Evolutionary conservation across 2,888 invertebrate species (phyloP).

Genomic region (Phanerotoma sp.): DNA sequence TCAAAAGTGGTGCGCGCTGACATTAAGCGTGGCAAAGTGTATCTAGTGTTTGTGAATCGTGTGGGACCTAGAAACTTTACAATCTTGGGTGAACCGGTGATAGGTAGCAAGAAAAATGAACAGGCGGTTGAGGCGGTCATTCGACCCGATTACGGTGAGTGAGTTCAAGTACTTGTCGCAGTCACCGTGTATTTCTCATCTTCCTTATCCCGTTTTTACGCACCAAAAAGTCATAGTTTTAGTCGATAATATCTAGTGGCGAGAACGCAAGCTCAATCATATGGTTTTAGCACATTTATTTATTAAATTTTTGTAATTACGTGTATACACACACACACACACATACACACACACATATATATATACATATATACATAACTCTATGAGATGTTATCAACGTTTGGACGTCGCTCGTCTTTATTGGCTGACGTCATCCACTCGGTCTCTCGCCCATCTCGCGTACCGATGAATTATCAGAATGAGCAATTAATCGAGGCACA

Average conservation of each 20-base stretch:
- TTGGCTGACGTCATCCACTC: constrained; percentile 14
- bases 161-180: background rate
- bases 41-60: constrained; percentile 64
- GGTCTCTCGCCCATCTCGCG: background rate
- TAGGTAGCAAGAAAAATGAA: constrained; percentile 56
- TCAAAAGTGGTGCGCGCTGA: constrained; percentile 60
- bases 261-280: no score
- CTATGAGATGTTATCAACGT: constrained; percentile 4
- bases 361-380: no score
- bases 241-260: background rate
- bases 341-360: no score
- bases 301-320: no score
- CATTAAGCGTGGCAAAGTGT: constrained; percentile 62
- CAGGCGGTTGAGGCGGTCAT: constrained; percentile 56
- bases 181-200: background rate
- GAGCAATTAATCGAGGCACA: constrained; percentile 19
- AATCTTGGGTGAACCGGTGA: constrained; percentile 62
- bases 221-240: background rate
- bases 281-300: no score
- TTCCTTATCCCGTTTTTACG: background rate
- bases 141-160: constrained; percentile 57
- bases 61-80: constrained; percentile 63
- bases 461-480: constrained; percentile 14
- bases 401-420: constrained; percentile 7
- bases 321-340: no score